Percentiles rank a stretch among this genome's conserved stretches.
These are phyloP conservation scores for Poeciliopsis paucimaculata DNA, from an alignment of 2,797 vertebrate species.

Conservation along the genomic window DNA sequence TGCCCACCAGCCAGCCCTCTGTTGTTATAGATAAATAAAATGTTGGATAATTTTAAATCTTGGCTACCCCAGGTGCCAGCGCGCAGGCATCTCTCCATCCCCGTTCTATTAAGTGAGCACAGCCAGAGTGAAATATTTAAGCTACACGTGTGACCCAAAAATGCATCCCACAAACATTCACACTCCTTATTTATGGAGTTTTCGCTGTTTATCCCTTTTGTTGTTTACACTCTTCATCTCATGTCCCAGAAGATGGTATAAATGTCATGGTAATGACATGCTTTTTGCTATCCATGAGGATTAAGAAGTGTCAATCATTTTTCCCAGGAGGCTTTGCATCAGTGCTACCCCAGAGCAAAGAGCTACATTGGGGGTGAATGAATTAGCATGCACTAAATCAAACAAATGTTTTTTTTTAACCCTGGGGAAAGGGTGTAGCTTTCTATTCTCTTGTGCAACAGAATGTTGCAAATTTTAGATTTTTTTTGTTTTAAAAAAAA, in stretches of 20 bases:
- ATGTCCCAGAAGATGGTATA: conserved; percentile 55
- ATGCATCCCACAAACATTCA: conserved; percentile 49
- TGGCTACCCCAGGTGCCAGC: conserved; percentile 51
- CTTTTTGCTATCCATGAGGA: conserved; percentile 64
- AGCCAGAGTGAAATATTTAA: conserved; percentile 23
- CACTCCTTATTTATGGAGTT: conserved; percentile 49
- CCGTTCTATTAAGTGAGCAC: conserved; percentile 9
- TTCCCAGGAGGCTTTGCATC: conserved; percentile 58
- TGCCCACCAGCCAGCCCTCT: conserved; percentile 54
- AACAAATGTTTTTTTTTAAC: conserved; percentile 13
- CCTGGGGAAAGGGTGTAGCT: conserved; percentile 1
- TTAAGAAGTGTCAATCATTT: conserved; percentile 74
- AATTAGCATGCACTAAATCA: conserved; percentile 52
- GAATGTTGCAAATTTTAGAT: not conserved
- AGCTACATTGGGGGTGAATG: conserved; percentile 55
- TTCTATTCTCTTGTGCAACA: conserved; percentile 7
- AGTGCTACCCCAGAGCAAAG: conserved; percentile 53
- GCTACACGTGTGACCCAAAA: conserved; percentile 47
- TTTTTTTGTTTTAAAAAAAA: not conserved
- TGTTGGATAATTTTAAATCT: conserved; percentile 62
- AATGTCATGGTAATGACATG: conserved; percentile 73
- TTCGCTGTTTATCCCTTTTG: conserved; percentile 48
- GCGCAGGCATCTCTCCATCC: conserved; percentile 15
- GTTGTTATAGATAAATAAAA: conserved; percentile 66
- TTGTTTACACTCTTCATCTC: conserved; percentile 39